These are phyloP conservation scores for Araneus ventricosus DNA, from an alignment of 1,140 invertebrate genomes.

Conservation along the genomic window DNA sequence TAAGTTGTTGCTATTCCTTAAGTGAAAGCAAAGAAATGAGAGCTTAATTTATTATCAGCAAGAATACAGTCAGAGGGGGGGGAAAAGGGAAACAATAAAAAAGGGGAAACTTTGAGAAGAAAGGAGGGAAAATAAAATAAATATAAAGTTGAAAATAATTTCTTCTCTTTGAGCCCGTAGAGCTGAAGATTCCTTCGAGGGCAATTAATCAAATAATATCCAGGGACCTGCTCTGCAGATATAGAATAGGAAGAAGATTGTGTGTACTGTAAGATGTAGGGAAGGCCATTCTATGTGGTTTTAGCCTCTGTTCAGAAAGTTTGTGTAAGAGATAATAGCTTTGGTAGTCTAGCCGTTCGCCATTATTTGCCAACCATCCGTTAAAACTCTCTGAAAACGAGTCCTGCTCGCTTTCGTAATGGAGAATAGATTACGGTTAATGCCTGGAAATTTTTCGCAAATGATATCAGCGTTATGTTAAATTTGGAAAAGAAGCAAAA, in stretches of 20 bases:
- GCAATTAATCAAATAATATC: conserved; percentile 57
- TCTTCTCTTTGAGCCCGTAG: not conserved
- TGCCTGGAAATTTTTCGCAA: not conserved
- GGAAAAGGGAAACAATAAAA: not conserved
- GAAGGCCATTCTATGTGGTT: not conserved
- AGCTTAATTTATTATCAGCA: conserved; percentile 57
- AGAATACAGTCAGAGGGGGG: not conserved
- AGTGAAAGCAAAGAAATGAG: conserved; percentile 55
- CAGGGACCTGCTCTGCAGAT: not conserved
- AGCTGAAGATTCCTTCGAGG: conserved; percentile 3
- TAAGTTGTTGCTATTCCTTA: conserved; percentile 38
- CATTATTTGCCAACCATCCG: not conserved
- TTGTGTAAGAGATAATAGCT: not conserved
- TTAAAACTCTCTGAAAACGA: not conserved
- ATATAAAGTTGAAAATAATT: conserved; percentile 25
- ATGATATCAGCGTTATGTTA: not conserved
- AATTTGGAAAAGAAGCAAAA: not conserved
- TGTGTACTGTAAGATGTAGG: not conserved
- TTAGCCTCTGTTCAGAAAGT: not conserved
- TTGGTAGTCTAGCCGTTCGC: not conserved
- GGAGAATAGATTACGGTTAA: not conserved
- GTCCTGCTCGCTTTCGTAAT: not conserved
- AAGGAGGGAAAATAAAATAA: not conserved
- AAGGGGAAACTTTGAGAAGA: no score
- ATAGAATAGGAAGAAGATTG: not conserved